A percentile compares a stretch with the other conserved stretches of the same genome.
Conservation (phyloP, 2,888 invertebrate genomes). For the Lysandra bellargus region DNA sequence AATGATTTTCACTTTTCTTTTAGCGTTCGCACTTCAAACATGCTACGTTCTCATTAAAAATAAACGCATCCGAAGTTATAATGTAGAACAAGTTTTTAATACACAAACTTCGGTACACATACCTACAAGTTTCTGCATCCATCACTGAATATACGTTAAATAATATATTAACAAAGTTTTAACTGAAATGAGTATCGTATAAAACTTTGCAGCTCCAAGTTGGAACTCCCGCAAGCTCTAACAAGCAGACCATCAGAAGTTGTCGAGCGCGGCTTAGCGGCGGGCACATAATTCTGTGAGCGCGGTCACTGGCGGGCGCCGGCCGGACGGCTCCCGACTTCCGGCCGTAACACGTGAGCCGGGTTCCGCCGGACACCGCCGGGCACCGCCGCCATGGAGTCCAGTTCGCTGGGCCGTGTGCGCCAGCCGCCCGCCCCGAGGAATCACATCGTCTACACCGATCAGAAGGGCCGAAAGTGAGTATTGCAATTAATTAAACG, state of each 20-base stretch:
- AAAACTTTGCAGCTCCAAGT: slow-evolving; percentile 71
- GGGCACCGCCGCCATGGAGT: slow-evolving; percentile 55
- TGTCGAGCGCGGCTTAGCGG: slow-evolving; percentile 59
- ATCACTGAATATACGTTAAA: slow-evolving; percentile 22
- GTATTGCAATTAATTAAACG: slow-evolving; percentile 54
- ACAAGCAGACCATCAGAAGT: slow-evolving; percentile 73
- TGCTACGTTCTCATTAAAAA: neutral
- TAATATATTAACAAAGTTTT: slow-evolving; percentile 38
- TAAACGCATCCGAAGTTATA: neutral
- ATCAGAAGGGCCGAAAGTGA: slow-evolving; percentile 78
- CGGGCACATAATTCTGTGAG: slow-evolving; percentile 62
- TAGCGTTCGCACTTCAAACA: neutral
- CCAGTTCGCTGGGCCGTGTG: slow-evolving; percentile 60
- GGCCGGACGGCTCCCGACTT: slow-evolving; percentile 57
- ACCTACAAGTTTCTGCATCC: slow-evolving; percentile 13
- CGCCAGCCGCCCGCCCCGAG: slow-evolving; percentile 67
- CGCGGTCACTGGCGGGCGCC: slow-evolving; percentile 52
- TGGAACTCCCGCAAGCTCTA: slow-evolving; percentile 68
- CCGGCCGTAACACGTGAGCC: slow-evolving; percentile 40
- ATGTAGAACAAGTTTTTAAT: slow-evolving; percentile 18
- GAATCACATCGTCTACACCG: slow-evolving; percentile 77
- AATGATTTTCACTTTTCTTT: neutral
- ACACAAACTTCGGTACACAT: neutral
- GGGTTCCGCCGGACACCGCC: neutral
- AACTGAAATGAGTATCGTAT: slow-evolving; percentile 69